Base-by-base conservation (phyloP, 37 sponge, comb jelly and placozoan species). In the Haliclona indistincta region DNA sequence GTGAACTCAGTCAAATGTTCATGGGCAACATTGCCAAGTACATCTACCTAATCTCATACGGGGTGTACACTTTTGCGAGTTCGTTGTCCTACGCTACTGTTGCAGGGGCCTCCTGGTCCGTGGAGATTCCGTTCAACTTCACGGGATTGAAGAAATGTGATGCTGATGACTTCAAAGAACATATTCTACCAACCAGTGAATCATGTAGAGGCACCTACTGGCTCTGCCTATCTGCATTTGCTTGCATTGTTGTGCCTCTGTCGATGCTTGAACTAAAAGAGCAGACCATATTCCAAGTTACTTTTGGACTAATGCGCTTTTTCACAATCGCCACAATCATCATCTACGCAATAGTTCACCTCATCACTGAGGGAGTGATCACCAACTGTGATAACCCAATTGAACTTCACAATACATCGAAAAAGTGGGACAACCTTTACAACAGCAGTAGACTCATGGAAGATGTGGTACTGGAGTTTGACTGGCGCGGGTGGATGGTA, bases 21-120 rank as follows among this genome's bases (percentile, higher is more conserved):
- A 45, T 87, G 35, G 82, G 74, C 58, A n/a, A 23, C 25, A 51
- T 30, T 22, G 43, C 66, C 43, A 82, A 86, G 73, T 34, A 63
- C 19, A 26, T 77, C 42, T 88, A 71, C 61, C 39, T 82, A 32
- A 49, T 83, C 28, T 40, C 70, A 15, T 26, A 84, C 35, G 58
- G 36, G 2, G 41, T 84, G 0, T 72, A 76, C 54, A 38, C 32
- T 8, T 78, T 32, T 3, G 34, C 77, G 33, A 44, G 67, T 29
- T 19, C 52, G 17, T 77, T 84, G 83, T 49, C 63, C 51, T 70
- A 71, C 47, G 35, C 64, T 25, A 72, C 89, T 38, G 79, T 83
- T n/a, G 89, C 76, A 20, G 93, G 82, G 0, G 68, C 85, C 3
- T 76, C 89, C 20, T 92, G 84, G 93, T 39, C 89, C 32, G 64